phyloP scores from a whole-genome alignment of 2,113 vertebrate genomes.

The pig (Sus scrofa) region DNA sequence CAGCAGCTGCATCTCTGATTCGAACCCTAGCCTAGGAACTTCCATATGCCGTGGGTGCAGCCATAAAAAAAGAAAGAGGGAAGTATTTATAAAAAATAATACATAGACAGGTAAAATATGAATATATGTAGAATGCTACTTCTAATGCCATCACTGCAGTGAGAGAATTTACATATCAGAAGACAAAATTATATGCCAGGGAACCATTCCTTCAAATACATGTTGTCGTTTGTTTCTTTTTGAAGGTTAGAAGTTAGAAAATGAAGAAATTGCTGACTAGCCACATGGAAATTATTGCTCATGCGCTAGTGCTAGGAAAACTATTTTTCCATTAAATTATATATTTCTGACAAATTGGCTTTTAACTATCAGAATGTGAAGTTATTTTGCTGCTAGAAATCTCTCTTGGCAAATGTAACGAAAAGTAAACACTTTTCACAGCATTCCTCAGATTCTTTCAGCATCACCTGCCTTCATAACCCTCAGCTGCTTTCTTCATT shows the following conservation, averaged over 20 bases:
- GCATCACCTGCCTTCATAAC: neutral
- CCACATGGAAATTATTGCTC: neutral
- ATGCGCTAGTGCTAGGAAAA: neutral
- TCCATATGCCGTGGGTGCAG: too few relatives aligned
- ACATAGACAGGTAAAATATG: neutral
- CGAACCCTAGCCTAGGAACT: too few relatives aligned
- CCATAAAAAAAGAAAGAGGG: neutral
- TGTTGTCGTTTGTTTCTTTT: neutral
- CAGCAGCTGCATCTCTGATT: too few relatives aligned
- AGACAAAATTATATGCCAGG: neutral
- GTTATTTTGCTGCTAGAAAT: neutral
- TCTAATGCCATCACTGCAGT: neutral
- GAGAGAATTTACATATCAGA: conserved; percentile 1
- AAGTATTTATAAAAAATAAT: neutral
- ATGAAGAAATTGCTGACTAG: neutral
- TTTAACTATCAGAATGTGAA: neutral
- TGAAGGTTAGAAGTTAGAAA: neutral
- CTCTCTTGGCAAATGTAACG: neutral
- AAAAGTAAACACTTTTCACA: neutral
- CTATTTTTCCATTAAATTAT: neutral
- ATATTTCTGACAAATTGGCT: neutral
- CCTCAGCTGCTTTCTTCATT: neutral
- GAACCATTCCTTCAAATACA: neutral
- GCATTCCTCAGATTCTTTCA: neutral
- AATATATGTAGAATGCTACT: neutral